Evolutionary conservation across 1,140 invertebrate species (phyloP).

Genomic region (Propsilocerus akamusi): DNA sequence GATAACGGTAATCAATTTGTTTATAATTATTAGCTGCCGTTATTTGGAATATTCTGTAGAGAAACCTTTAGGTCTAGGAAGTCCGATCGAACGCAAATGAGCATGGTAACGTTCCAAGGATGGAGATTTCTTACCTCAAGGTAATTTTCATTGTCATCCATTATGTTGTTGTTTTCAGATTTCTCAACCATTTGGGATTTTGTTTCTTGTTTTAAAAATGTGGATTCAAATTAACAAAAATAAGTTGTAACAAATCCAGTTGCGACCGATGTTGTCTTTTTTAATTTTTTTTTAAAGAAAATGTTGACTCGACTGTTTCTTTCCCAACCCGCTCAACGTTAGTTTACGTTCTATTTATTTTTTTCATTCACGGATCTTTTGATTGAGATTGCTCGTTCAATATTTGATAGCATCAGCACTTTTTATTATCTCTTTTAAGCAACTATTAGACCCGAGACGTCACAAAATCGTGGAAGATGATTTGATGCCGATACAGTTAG

Average conservation of each 20-base stretch:
- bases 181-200: slow-evolving; percentile 2
- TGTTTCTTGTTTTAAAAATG: neutral
- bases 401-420: neutral
- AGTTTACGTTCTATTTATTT: neutral
- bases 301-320: no score
- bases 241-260: no score
- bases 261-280: no score
- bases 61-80: no score
- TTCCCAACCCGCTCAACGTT: no score
- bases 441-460: neutral
- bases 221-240: no score
- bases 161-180: neutral
- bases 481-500: neutral
- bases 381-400: neutral
- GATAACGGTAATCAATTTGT: no score
- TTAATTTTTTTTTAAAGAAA: no score
- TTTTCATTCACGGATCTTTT: neutral
- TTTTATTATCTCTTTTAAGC: neutral
- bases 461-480: neutral
- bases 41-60: no score
- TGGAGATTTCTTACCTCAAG: neutral
- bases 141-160: slow-evolving; percentile 2
- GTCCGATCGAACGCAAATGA: no score
- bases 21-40: no score
- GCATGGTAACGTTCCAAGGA: no score